A percentile compares a stretch with the other conserved stretches of the same genome.
Evolutionary conservation across 1,140 invertebrate species (phyloP).

Genomic region (Eurosta solidaginis): DNA sequence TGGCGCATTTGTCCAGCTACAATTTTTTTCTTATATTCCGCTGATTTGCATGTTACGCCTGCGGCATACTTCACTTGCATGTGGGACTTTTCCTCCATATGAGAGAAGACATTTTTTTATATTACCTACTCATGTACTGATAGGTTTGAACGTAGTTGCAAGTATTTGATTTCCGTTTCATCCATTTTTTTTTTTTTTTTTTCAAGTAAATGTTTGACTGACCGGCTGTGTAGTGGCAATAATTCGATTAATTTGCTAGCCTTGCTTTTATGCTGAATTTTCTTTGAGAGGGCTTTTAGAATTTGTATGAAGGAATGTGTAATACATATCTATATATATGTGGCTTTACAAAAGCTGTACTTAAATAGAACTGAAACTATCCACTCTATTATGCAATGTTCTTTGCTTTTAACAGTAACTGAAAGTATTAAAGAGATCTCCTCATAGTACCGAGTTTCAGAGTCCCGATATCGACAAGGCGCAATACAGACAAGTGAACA

Average conservation of each 20-base stretch:
- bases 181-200: not conserved
- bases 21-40: not conserved
- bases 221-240: slow-evolving; percentile 31
- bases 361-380: too few species aligned
- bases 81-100: not conserved
- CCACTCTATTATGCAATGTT: too few species aligned
- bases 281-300: not conserved
- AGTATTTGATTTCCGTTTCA: not conserved
- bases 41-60: not conserved
- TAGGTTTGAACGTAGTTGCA: too few species aligned
- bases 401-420: too few species aligned
- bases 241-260: slow-evolving; percentile 36
- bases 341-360: too few species aligned
- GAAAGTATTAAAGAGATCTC: too few species aligned
- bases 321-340: not conserved
- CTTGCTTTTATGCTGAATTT: slow-evolving; percentile 19
- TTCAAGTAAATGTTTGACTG: slow-evolving; percentile 24
- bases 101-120: too few species aligned
- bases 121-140: too few species aligned
- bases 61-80: not conserved
- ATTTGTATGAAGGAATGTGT: not conserved
- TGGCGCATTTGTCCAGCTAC: not conserved
- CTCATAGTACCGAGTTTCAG: too few species aligned
- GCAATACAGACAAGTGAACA: too few species aligned
- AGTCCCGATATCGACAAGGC: too few species aligned